A percentile compares a stretch with the other conserved stretches of the same genome.
Conservation (phyloP, 2,888 invertebrate genomes). For the Lamproptera curius region DNA sequence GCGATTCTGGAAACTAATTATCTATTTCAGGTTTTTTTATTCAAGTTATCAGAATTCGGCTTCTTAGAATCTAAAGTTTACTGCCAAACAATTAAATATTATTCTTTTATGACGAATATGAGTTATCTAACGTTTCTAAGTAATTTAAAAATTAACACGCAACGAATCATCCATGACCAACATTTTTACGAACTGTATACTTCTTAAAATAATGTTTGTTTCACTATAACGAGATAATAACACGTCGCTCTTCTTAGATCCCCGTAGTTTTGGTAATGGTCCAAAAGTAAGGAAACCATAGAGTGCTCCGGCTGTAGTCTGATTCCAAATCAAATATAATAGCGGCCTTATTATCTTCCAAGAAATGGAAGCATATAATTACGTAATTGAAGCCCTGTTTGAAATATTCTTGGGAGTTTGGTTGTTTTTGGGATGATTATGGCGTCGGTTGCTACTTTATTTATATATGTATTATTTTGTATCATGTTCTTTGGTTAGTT, state of each 20-base stretch:
- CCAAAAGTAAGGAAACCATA: slow-evolving; percentile 5
- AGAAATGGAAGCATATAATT: slow-evolving; percentile 9
- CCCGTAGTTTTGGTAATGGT: slow-evolving; percentile 4
- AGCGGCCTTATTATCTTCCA: slow-evolving; percentile 10
- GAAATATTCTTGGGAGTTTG: background rate
- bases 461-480: too few relatives aligned
- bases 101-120: too few relatives aligned
- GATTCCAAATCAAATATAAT: slow-evolving; percentile 15
- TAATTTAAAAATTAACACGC: too few relatives aligned
- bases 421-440: slow-evolving; percentile 5
- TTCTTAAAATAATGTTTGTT: slow-evolving; percentile 12
- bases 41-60: too few relatives aligned
- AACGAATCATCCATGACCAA: too few relatives aligned
- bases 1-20: too few relatives aligned
- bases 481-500: too few relatives aligned
- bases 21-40: too few relatives aligned
- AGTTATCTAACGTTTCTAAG: too few relatives aligned
- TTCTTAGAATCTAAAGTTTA: too few relatives aligned
- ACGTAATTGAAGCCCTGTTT: slow-evolving; percentile 1
- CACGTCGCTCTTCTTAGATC: background rate
- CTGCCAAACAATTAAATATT: too few relatives aligned
- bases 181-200: background rate
- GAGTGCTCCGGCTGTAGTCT: background rate
- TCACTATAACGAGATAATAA: slow-evolving; percentile 11
- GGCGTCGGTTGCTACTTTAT: slow-evolving; percentile 1